Evolutionary conservation across 2,797 vertebrate species (phyloP).

Genomic region (Acrocephalus scirpaceus): DNA sequence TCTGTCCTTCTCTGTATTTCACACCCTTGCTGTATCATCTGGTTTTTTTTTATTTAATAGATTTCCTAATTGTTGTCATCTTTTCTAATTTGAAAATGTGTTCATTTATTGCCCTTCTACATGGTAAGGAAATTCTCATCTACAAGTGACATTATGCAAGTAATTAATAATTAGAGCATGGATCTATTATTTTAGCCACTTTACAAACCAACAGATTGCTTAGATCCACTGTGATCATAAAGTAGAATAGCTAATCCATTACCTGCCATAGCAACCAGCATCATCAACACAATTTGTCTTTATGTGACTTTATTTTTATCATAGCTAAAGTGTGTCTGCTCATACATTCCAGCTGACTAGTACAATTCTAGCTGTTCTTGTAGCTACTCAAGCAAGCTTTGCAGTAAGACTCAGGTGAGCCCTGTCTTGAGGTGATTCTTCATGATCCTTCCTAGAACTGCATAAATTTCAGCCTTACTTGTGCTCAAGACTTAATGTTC

Average conservation of each 20-base stretch:
- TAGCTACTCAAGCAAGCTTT: background rate
- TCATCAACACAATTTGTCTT: background rate
- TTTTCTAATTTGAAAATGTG: constrained; percentile 26
- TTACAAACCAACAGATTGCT: background rate
- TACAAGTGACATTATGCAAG: constrained; percentile 10
- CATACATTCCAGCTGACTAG: background rate
- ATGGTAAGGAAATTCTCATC: background rate
- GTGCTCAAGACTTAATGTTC: background rate
- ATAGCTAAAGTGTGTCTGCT: background rate
- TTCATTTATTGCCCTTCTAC: background rate
- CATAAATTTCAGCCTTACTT: background rate
- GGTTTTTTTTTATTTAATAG: background rate
- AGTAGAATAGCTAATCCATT: background rate
- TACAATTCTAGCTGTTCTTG: background rate
- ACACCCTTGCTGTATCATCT: background rate
- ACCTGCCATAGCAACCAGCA: background rate
- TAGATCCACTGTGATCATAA: background rate
- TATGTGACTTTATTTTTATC: background rate
- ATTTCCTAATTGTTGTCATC: constrained; percentile 18
- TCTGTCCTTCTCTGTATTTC: background rate
- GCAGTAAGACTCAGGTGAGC: background rate
- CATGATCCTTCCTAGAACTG: background rate
- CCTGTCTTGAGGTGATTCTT: background rate
- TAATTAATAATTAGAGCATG: background rate
- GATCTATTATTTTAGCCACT: background rate